A percentile compares a stretch with the other conserved stretches of the same genome.
phyloP scores from a whole-genome alignment of 1,140 invertebrate species.

The Drosophila takahashii region DNA sequence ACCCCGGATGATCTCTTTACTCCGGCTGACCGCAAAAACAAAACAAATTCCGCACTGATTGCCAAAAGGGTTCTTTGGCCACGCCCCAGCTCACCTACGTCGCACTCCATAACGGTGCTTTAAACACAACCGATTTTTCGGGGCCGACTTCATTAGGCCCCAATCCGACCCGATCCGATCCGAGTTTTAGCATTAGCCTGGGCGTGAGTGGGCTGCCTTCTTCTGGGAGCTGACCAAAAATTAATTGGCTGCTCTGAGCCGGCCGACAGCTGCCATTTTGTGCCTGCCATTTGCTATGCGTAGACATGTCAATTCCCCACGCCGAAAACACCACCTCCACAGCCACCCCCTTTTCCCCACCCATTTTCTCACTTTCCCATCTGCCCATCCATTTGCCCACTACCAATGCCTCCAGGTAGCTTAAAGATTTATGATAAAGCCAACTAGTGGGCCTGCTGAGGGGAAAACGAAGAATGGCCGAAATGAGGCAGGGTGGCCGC shows the following conservation, averaged over 20 bases:
- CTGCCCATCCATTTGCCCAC: not conserved
- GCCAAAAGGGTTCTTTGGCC: constrained; percentile 65
- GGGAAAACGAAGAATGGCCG: not conserved
- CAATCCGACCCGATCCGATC: constrained; percentile 13
- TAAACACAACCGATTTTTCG: constrained; percentile 44
- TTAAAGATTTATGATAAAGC: constrained; percentile 82
- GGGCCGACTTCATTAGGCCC: constrained; percentile 61
- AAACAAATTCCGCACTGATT: constrained; percentile 62
- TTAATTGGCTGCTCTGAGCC: constrained; percentile 71
- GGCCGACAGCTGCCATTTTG: constrained; percentile 74
- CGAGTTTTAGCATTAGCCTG: constrained; percentile 1
- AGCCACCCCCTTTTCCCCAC: not conserved
- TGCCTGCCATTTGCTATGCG: constrained; percentile 64
- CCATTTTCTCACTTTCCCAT: not conserved
- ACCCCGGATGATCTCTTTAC: constrained; percentile 29
- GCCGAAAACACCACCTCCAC: constrained; percentile 4
- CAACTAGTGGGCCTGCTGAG: constrained; percentile 30
- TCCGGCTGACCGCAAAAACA: constrained; percentile 59
- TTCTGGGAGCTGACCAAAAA: constrained; percentile 60
- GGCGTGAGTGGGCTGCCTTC: constrained; percentile 37
- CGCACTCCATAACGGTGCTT: constrained; percentile 55
- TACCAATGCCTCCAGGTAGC: constrained; percentile 49
- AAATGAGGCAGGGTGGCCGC: not conserved
- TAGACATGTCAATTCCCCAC: constrained; percentile 68
- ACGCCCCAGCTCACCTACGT: constrained; percentile 38